phyloP scores from a whole-genome alignment of 1,140 invertebrate genomes.

The Ceratina australensis region DNA sequence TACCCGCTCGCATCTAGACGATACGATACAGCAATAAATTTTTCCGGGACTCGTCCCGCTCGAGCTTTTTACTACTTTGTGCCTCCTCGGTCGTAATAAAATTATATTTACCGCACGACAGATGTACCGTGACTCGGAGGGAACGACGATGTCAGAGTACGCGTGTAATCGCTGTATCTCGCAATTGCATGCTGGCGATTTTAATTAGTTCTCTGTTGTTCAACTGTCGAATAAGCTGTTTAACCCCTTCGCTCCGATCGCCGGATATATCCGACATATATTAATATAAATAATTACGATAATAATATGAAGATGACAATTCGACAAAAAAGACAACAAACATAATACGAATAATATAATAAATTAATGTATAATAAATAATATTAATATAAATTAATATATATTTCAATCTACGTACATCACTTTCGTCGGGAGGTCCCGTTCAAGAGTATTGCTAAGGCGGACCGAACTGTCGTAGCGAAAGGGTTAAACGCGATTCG shows the following conservation, averaged over 20 bases:
- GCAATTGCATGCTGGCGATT: slow-evolving; percentile 16
- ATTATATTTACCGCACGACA: slow-evolving; percentile 6
- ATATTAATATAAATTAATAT: too few species aligned
- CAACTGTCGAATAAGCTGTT: slow-evolving; percentile 33
- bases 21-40: slow-evolving; percentile 4
- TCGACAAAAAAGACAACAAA: too few species aligned
- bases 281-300: too few species aligned
- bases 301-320: too few species aligned
- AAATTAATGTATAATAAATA: too few species aligned
- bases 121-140: slow-evolving; percentile 13
- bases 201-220: slow-evolving; percentile 36
- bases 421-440: too few species aligned
- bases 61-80: neutral
- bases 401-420: too few species aligned
- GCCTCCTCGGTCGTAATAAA: neutral
- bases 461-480: too few species aligned
- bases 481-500: too few species aligned
- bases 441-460: too few species aligned
- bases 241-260: too few species aligned
- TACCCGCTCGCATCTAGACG: neutral
- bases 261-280: too few species aligned
- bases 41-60: neutral
- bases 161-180: neutral
- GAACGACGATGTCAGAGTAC: neutral
- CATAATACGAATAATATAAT: slow-evolving; percentile 6